Percentiles rank a stretch among this genome's conserved stretches.
phyloP scores from a whole-genome alignment of 2,888 invertebrate species.

The Folsomia candida region DNA sequence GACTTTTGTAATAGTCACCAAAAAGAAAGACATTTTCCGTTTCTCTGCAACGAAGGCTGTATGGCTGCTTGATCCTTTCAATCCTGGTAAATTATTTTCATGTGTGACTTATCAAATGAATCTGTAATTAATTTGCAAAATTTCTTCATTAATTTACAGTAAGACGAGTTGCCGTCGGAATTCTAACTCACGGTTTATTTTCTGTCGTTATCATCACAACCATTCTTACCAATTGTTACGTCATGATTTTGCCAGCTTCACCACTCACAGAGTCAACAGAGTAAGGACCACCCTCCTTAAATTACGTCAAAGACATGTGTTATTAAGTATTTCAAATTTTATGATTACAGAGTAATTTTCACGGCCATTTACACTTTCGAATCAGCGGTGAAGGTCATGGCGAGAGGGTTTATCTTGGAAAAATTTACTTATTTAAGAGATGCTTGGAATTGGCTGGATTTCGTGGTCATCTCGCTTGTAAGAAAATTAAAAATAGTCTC shows the following conservation, averaged over 20 bases:
- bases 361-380: constrained; percentile 99
- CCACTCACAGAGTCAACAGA: constrained; percentile 94
- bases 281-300: constrained; percentile 63
- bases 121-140: constrained; percentile 57
- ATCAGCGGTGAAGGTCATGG: constrained; percentile 98
- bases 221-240: constrained; percentile 97
- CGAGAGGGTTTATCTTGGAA: constrained; percentile 98
- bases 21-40: constrained; percentile 97
- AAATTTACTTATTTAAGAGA: constrained; percentile 99
- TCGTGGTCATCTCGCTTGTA: constrained; percentile 99
- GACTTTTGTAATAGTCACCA: constrained; percentile 98
- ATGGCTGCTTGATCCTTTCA: constrained; percentile 94
- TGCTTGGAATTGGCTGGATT: constrained; percentile 98
- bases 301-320: neutral
- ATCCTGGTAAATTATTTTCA: too few species aligned
- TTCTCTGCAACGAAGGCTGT: constrained; percentile 95
- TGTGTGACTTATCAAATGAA: too few species aligned
- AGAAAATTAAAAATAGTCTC: constrained; percentile 62
- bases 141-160: neutral
- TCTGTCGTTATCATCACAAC: constrained; percentile 97
- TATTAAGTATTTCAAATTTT: neutral
- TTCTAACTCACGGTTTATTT: constrained; percentile 97
- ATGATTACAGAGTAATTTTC: constrained; percentile 91
- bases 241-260: constrained; percentile 97
- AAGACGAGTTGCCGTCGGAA: constrained; percentile 87